Percentiles rank a stretch among this genome's conserved stretches.
phyloP scores from a whole-genome alignment of 2,797 vertebrate species.

The Eutrigla gurnardus region DNA sequence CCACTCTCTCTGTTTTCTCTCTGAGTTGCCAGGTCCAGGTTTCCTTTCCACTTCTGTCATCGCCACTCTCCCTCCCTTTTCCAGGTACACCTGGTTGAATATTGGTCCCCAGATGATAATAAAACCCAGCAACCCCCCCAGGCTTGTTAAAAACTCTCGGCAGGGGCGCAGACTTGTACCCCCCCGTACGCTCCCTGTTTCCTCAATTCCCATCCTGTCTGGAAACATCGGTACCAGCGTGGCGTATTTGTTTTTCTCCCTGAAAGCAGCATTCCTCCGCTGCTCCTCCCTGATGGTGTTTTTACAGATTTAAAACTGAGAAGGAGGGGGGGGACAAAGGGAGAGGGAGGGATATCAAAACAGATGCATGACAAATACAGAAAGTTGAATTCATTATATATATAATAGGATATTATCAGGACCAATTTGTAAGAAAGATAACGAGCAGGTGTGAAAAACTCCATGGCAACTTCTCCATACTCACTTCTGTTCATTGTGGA shows the following conservation, averaged over 20 bases:
- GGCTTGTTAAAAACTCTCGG: conserved; percentile 63
- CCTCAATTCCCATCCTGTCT: conserved; percentile 66
- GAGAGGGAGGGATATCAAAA: neutral
- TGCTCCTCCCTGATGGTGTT: conserved; percentile 50
- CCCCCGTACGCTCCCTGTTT: conserved; percentile 40
- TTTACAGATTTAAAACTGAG: conserved; percentile 39
- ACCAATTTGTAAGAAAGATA: too few relatives aligned
- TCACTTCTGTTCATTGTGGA: neutral
- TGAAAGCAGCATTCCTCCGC: conserved; percentile 56
- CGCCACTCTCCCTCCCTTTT: conserved; percentile 58
- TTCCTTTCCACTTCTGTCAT: conserved; percentile 74
- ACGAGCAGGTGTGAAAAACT: too few relatives aligned
- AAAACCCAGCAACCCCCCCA: conserved; percentile 58
- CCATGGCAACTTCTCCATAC: too few relatives aligned
- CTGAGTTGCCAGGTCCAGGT: conserved; percentile 55
- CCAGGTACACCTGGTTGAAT: conserved; percentile 75
- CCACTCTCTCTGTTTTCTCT: conserved; percentile 26
- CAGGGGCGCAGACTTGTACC: conserved; percentile 35
- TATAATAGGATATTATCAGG: too few relatives aligned
- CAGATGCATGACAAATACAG: neutral
- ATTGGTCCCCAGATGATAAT: conserved; percentile 73
- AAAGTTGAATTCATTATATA: too few relatives aligned
- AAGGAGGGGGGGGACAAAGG: conserved; percentile 10
- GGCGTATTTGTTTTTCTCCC: conserved; percentile 67
- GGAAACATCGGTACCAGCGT: conserved; percentile 57